phyloP scores from a whole-genome alignment of 2,888 invertebrate genomes.

The Baronia brevicornis region DNA sequence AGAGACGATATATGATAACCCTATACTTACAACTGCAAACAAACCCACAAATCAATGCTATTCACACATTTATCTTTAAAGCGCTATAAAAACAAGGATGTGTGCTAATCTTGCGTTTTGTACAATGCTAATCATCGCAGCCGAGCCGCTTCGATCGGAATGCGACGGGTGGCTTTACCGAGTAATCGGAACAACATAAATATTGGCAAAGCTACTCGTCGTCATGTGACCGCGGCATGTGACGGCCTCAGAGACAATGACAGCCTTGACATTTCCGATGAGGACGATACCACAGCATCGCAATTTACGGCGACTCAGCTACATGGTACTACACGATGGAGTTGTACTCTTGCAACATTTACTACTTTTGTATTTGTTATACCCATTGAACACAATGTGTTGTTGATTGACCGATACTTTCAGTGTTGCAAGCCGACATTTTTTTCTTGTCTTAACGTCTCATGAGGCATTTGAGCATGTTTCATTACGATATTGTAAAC shows the following conservation, averaged over 20 bases:
- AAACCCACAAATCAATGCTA: no score
- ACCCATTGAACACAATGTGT: neutral
- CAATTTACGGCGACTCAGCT: slow-evolving; percentile 5
- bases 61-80: slow-evolving; percentile 1
- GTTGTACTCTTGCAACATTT: slow-evolving; percentile 8
- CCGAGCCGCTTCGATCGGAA: slow-evolving; percentile 20
- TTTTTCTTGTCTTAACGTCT: no score
- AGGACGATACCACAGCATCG: slow-evolving; percentile 23
- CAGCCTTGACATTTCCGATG: slow-evolving; percentile 43
- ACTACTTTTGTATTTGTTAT: slow-evolving; percentile 2
- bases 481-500: no score
- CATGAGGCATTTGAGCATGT: no score
- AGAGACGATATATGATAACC: no score
- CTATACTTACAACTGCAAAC: no score
- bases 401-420: neutral
- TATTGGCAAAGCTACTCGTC: slow-evolving; percentile 22
- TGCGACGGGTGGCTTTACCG: slow-evolving; percentile 20
- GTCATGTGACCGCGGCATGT: slow-evolving; percentile 35
- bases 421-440: no score
- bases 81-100: slow-evolving; percentile 22
- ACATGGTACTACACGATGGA: neutral
- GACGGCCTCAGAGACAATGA: slow-evolving; percentile 25
- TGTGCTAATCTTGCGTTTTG: slow-evolving; percentile 17
- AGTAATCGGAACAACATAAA: slow-evolving; percentile 27
- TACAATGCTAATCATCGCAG: no score